These are phyloP conservation scores for Leucozona laternaria DNA, from an alignment of 2,888 invertebrate genomes.

Conservation along the genomic window DNA sequence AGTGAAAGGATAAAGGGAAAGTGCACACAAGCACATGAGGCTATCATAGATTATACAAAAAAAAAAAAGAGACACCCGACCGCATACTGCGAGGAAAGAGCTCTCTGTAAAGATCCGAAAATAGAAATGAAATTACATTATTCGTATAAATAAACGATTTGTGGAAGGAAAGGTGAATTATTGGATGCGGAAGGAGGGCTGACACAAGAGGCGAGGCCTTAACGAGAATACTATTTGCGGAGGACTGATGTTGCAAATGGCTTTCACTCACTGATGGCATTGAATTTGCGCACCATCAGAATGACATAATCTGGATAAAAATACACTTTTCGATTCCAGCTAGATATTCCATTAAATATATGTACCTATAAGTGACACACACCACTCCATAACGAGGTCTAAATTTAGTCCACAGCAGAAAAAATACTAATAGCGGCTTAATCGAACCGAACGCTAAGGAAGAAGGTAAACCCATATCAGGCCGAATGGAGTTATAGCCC, in stretches of 20 bases:
- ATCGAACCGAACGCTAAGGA: slow-evolving; percentile 49
- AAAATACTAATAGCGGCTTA: slow-evolving; percentile 64
- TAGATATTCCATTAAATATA: slow-evolving; percentile 59
- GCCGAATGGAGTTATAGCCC: slow-evolving; percentile 3
- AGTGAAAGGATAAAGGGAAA: slow-evolving; percentile 66
- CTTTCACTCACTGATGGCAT: slow-evolving; percentile 70
- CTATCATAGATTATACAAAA: not conserved
- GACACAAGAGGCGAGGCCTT: slow-evolving; percentile 17
- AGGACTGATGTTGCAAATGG: slow-evolving; percentile 64
- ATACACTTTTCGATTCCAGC: slow-evolving; percentile 68
- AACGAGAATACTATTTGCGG: slow-evolving; percentile 62
- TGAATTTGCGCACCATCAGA: slow-evolving; percentile 71
- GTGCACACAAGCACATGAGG: slow-evolving; percentile 41
- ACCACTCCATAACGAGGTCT: slow-evolving; percentile 59
- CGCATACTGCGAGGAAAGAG: slow-evolving; percentile 53
- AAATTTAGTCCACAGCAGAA: slow-evolving; percentile 58
- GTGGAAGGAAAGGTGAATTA: slow-evolving; percentile 66
- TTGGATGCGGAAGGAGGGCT: slow-evolving; percentile 1
- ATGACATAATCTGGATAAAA: slow-evolving; percentile 75
- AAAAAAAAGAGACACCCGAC: slow-evolving; percentile 29
- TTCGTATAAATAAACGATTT: slow-evolving; percentile 69
- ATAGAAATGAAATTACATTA: slow-evolving; percentile 72
- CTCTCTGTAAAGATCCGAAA: slow-evolving; percentile 55
- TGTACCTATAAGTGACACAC: slow-evolving; percentile 73
- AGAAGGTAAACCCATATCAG: slow-evolving; percentile 16